Evolutionary conservation across 1,140 invertebrate genomes (phyloP), one percentile per base, ranked within the genome.

Genomic region (Onthophagus taurus): DNA sequence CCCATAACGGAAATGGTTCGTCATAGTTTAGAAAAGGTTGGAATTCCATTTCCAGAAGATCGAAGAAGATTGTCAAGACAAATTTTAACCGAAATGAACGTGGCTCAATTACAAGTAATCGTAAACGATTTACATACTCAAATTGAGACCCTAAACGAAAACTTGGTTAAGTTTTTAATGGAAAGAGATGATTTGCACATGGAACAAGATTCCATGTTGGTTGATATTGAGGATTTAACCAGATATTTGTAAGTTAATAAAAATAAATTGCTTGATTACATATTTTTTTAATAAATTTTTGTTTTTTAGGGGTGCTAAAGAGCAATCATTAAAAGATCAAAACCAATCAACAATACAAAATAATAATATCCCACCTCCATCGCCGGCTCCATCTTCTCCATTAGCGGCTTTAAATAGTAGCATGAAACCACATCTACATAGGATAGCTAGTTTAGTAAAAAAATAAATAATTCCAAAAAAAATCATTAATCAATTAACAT

Each of bases 161-260:
- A 82, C 31, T 69, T 96, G 20, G 89, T 95, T 2, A 79, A 85
- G 59, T 75, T 89, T 52, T 66, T 95, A 44, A 80, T 95, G 69
- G 81, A 87, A 51, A 72, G 91, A 51, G 91, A 95, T 71, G 91
- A 95, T 64, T 69, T 95, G 12, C 89, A 95, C 65, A 96, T 96
- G 90, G 86, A 90, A 50, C 92, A 96, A 68, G 93, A 97, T 67
- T 94, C 92, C 11, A 93, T 93, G 85, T 74, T 97, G 43, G 90
- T 96, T 4, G 91, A 97, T 63, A 92, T 96, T 51, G 92, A 97
- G 69, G 92, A 97, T 71, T 73, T 95, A 30, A 93, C 89, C 21
- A 74, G 88, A 76, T 93, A 89, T 66, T 68, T 89, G 84, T 90
- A 70, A 83, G 81, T 77, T 30, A 24, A 39, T 34, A n/a, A n/a